phyloP scores from a whole-genome alignment of 1,140 invertebrate genomes.

The Leptinotarsa texana region DNA sequence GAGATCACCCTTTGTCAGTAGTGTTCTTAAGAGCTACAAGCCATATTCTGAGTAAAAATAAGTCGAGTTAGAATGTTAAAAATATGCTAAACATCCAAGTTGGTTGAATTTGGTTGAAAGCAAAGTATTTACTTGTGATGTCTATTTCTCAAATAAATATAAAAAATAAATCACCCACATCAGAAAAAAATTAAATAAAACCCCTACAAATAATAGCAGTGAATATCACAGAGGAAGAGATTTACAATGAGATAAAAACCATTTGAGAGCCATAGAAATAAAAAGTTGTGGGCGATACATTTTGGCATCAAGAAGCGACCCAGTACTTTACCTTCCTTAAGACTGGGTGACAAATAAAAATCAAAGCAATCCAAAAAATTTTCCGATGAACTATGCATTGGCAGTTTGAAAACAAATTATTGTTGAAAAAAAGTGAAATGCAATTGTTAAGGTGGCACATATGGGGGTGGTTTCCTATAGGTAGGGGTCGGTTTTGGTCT shows the following conservation, averaged over 20 bases:
- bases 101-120: not conserved
- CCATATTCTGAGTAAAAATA: constrained; percentile 17
- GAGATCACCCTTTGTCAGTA: constrained; percentile 14
- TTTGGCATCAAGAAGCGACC: constrained; percentile 27
- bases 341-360: constrained; percentile 2
- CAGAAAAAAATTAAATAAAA: constrained; percentile 16
- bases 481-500: constrained; percentile 80
- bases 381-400: constrained; percentile 26
- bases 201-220: constrained; percentile 27
- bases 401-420: constrained; percentile 37
- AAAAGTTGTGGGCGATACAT: constrained; percentile 21
- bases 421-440: constrained; percentile 51
- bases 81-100: not conserved
- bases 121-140: not conserved
- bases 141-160: constrained; percentile 4
- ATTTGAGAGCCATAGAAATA: constrained; percentile 12
- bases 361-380: not conserved
- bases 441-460: constrained; percentile 83
- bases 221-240: constrained; percentile 29
- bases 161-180: constrained; percentile 16
- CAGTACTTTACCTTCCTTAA: not conserved
- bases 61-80: not conserved
- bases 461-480: constrained; percentile 88
- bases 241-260: not conserved
- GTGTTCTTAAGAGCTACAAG: not conserved